Base-by-base conservation (phyloP, 2,888 invertebrate genomes). In the Saturnia pavonia region DNA sequence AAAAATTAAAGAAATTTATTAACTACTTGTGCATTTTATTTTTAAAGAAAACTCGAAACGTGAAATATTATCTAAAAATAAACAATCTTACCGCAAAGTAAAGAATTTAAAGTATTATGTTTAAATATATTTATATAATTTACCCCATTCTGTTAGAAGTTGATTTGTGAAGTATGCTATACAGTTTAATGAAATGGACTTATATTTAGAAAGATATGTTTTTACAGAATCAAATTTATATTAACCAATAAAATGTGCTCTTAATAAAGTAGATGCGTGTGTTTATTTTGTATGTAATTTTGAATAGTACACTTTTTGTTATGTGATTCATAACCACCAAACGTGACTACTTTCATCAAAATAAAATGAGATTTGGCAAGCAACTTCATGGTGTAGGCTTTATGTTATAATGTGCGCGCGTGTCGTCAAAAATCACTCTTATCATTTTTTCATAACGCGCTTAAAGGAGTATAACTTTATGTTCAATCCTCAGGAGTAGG, bases 91-190 rank as follows among this genome's bases (percentile, higher is more conserved):
- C 25, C 11, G 25, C 57, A 25, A 8, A 11, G 57, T 60, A 27
- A 27, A 60, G 25, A 60, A 60, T 60, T 25, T 60, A 25, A 60
- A 27, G 57, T 1, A 60, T 60, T 60, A 14, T 12, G 25, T 12
- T 60, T 60, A 12, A 60, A 25, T 60, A 27, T 60, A 60, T 27
- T 60, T 60, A 4, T 25, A 60, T 60, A 60, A 60, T 60, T 60
- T 25, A 27, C 25, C 57, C 27, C 14, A 60, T 60, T 60, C 57
- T 14, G 57, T 60, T 25, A 12, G 57, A 25, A 60, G 12, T 27
- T 60, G 57, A 60, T 27, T 27, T 60, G 27, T 60, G 57, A 27
- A 60, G 27, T 27, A 27, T 60, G 14, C 27, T 60, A 9, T 54
- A 22, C 11, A 27, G 12, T 14, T 60, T 14, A 60, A 60, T 60